Evolutionary conservation across 1,140 invertebrate species (phyloP), one percentile per base, ranked within the genome.

Genomic region (Chlorops oryzae): DNA sequence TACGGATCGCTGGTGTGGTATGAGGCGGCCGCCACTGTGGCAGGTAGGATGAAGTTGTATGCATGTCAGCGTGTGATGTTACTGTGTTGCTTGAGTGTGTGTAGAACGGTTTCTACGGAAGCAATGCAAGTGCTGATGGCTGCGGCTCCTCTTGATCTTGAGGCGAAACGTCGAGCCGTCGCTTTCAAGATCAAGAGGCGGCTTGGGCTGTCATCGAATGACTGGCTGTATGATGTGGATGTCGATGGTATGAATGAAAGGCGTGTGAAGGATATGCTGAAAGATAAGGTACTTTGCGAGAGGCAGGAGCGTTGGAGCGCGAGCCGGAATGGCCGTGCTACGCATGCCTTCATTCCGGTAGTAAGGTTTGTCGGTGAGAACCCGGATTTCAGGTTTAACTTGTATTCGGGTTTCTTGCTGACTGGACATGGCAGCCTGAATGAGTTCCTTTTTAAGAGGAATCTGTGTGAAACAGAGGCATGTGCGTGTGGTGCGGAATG

Each of bases 41-140:
- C 9, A 32, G 10, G 7, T 37, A 34, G 23, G 43, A 43, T 32
- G 27, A 41, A 50, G 2, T 27, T 50, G 15, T 40, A 41, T 13
- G 15, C 39, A 9, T 50, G 48, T 27, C 38, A 40, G 38, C 27
- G 48, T 20, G 27, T 50, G 10, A 50, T 50, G 15, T 27, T 50
- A 40, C 17, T 35, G 21, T 38, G 39, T n/a, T 44, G 39, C 43
- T 10, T 40, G 38, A 7, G 9, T n/a, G 18, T 23, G 18, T 44
- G 48, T 43, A 23, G 25, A 23, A 50, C 48, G 27, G 48, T 50
- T 21, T 50, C 48, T 12, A 50, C 40, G n/a, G 48, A 50, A 40
- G 48, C 48, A 35, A 18, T 50, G 48, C 48, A 43, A 23, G 38
- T 40, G 38, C 17, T 50, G 18, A 3, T 44, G 1, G 25, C 38